Percentiles rank a stretch among this genome's conserved stretches.
These are phyloP conservation scores for Malurus splendens DNA, from an alignment of 2,797 vertebrate genomes.

Conservation along the genomic window DNA sequence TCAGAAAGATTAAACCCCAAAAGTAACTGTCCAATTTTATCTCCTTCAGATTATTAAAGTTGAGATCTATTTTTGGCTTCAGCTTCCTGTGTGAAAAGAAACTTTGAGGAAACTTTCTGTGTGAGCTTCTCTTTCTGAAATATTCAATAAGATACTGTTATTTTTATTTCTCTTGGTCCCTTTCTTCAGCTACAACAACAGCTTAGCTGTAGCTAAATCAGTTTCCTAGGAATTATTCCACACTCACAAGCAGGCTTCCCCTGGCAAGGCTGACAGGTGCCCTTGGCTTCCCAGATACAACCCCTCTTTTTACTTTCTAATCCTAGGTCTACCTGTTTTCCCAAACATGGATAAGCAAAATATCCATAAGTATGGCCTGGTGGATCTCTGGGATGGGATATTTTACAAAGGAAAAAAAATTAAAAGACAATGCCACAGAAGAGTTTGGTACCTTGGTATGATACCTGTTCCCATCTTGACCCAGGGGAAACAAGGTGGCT, in stretches of 20 bases:
- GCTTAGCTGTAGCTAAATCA: background rate
- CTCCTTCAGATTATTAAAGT: constrained; percentile 6
- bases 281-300: background rate
- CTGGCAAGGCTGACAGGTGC: fast-evolving
- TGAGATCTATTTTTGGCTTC: background rate
- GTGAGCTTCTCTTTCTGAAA: background rate
- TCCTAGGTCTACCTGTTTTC: background rate
- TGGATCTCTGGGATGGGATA: background rate
- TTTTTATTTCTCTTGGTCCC: constrained; percentile 26
- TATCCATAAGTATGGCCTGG: background rate
- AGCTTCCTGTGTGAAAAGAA: background rate
- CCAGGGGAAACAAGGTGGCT: background rate
- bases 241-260: background rate
- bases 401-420: background rate
- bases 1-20: constrained; percentile 30
- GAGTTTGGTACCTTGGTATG: background rate
- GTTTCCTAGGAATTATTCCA: constrained; percentile 12
- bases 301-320: background rate
- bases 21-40: background rate
- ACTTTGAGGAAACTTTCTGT: background rate
- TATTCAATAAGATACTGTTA: background rate
- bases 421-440: background rate
- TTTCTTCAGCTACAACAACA: background rate
- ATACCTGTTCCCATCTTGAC: background rate
- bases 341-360: background rate